These are phyloP conservation scores for Pheosia gnoma DNA, from an alignment of 2,888 invertebrate genomes.

Conservation along the genomic window DNA sequence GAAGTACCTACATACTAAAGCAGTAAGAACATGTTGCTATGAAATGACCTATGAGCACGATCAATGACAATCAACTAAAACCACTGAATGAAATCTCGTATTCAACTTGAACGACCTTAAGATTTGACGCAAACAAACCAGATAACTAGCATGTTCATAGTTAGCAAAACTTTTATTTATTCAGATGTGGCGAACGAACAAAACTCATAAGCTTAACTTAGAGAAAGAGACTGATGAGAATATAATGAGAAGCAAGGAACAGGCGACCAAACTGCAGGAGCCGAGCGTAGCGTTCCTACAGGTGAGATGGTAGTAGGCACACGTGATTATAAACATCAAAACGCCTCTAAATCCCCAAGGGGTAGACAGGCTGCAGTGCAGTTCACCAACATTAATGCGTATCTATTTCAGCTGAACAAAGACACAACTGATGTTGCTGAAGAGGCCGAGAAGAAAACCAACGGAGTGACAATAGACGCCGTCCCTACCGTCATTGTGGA, in stretches of 20 bases:
- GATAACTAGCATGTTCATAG: not conserved
- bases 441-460: constrained; percentile 64
- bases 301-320: constrained; percentile 54
- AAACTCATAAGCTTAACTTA: constrained; percentile 88
- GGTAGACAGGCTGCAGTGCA: too few species aligned
- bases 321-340: too few species aligned
- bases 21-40: too few species aligned
- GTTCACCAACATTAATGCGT: too few species aligned
- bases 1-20: too few species aligned
- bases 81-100: too few species aligned
- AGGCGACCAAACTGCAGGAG: constrained; percentile 88
- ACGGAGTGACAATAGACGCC: constrained; percentile 66
- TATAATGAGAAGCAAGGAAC: constrained; percentile 89
- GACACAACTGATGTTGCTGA: constrained; percentile 50
- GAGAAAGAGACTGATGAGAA: constrained; percentile 91
- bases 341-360: too few species aligned
- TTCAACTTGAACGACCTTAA: too few species aligned
- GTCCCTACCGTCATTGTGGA: constrained; percentile 66
- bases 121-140: not conserved
- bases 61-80: too few species aligned
- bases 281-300: constrained; percentile 83
- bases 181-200: constrained; percentile 89
- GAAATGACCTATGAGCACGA: too few species aligned
- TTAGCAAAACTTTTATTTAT: constrained; percentile 8
- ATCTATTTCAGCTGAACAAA: constrained; percentile 56